Evolutionary conservation across 2,113 vertebrate genomes (phyloP), one percentile per base, ranked within the genome.

Genomic region (Toxotes chatareus): DNA sequence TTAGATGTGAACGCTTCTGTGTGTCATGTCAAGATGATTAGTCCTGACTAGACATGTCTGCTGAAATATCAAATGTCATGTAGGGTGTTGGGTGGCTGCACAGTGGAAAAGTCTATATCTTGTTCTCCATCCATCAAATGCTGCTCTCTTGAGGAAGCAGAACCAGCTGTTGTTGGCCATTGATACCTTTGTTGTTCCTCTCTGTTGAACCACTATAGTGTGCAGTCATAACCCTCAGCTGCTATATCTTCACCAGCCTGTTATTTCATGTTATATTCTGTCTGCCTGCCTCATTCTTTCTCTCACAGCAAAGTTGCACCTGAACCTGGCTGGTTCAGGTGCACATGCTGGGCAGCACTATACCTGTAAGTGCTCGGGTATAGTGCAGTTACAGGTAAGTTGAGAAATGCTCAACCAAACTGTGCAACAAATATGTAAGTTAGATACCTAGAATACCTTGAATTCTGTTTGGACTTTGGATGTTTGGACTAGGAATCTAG

Each of bases 141-240:
- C 63, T 31, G 66, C 85, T 86, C 57, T 90, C 56, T 74, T 69
- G 86, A 86, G 90, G 90, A 93, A 91, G 88, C 76, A 76, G 85
- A 77, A 69, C 81, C 90, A 93, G 89, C 93, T 92, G 91, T 85
- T 92, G 85, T 71, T 56, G 38, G 84, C 69, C 73, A 85, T 79
- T 85, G 81, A 90, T 86, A 89, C 79, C 74, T 88, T 83, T 88
- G 85, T 90, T 89, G 74, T 85, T 90, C 75, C 73, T 88, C 81
- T 79, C 59, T 76, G 72, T 68, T 78, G 77, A 87, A 86, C 89
- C 36, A 31, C 64, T 85, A 17, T 36, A 47, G 76, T 75, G 77
- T 88, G 60, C 47, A 36, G 68, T 62, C 14, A 1, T 23, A 32
- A 42, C 51, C 80, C 67, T 84, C 80, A 84, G 84, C 82, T 85